phyloP scores from a whole-genome alignment of 92 coral and sea anemone species.

The Parazoanthus atlanticus region DNA sequence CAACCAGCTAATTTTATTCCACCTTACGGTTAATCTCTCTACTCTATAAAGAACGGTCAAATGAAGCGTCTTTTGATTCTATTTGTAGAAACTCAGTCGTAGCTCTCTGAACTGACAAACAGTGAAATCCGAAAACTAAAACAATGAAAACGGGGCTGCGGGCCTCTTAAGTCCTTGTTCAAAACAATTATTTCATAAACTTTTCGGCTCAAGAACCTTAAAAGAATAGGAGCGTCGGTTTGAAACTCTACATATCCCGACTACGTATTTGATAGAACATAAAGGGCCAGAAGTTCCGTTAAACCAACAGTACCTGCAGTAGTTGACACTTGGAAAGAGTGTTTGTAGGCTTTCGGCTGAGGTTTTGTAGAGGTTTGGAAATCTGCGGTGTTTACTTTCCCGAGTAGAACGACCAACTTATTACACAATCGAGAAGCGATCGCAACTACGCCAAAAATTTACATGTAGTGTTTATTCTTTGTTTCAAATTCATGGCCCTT shows the following conservation, averaged over 20 bases:
- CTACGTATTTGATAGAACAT: background rate
- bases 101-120: background rate
- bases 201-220: background rate
- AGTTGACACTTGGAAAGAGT: background rate
- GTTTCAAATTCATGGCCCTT: background rate
- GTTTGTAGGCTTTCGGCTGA: background rate
- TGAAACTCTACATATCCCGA: background rate
- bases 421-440: background rate
- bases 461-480: background rate
- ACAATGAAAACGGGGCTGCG: background rate
- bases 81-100: background rate
- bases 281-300: background rate
- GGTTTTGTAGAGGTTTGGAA: background rate
- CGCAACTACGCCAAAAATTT: background rate
- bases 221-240: background rate
- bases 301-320: background rate
- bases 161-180: background rate
- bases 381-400: background rate
- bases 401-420: background rate
- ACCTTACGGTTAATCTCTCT: background rate
- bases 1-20: background rate
- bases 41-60: too few species aligned
- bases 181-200: too few species aligned
- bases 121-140: too few species aligned
- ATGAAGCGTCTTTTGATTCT: background rate